phyloP scores from a whole-genome alignment of 2,888 invertebrate species.

The Drosophila multiciliata region DNA sequence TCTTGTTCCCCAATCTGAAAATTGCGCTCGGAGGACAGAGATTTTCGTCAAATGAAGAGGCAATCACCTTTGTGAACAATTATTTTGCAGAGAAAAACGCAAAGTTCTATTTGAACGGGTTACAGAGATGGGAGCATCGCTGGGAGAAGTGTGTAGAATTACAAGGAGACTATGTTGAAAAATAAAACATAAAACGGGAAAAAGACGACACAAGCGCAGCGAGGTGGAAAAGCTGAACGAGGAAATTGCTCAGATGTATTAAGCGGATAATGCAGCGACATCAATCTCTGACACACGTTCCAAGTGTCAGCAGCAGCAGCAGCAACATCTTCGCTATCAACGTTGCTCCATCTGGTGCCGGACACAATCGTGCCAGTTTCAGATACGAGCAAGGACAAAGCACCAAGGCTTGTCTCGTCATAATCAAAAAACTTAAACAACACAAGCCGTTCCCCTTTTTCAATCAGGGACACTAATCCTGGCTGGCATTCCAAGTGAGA shows the following conservation, averaged over 20 bases:
- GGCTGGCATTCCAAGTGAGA: conserved; percentile 79
- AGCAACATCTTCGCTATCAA: background rate
- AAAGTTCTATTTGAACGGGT: too few species aligned
- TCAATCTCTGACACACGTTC: background rate
- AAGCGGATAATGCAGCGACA: conserved; percentile 86
- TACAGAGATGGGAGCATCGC: too few species aligned
- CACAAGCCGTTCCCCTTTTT: background rate
- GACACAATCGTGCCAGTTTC: conserved; percentile 19
- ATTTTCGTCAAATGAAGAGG: too few species aligned
- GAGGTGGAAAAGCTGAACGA: conserved; percentile 88
- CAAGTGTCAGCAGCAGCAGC: conserved; percentile 22
- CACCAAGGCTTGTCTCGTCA: conserved; percentile 5
- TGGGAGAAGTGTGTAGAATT: too few species aligned
- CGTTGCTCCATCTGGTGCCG: background rate
- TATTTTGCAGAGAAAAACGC: too few species aligned
- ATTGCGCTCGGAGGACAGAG: too few species aligned
- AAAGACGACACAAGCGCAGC: conserved; percentile 80
- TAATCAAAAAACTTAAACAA: background rate
- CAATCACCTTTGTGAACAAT: too few species aligned
- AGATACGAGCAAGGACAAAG: background rate
- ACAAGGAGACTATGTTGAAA: too few species aligned
- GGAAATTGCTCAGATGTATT: conserved; percentile 89
- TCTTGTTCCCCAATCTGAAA: too few species aligned
- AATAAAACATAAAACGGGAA: background rate
- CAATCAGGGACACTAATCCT: conserved; percentile 62